Evolutionary conservation across 2,797 vertebrate genomes (phyloP), one percentile per base, ranked within the genome.

Genomic region (Lepidocolaptes lacrymiger): DNA sequence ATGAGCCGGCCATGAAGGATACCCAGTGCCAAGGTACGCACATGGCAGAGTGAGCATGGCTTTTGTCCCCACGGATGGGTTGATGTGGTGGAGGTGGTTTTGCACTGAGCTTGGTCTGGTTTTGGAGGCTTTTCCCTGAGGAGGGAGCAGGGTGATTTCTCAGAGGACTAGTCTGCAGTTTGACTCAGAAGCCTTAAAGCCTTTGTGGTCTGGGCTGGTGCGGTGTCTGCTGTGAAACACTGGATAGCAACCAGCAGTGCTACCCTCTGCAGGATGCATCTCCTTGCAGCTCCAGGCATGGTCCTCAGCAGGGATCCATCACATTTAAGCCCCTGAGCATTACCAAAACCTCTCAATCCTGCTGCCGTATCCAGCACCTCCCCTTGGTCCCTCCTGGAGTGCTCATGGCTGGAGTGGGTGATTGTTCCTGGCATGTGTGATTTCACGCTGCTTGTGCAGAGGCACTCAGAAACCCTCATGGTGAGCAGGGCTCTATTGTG

Each of bases 1-100:
- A 99, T 3, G 99, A 99, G 96, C 98, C 99, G 0, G 96, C 98
- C 58, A 98, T 98, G 97, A 99, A 99, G 97, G 99, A 99, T 10
- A 99, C 98, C 8, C 99, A 99, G 81, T 99, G 99, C 96, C 98
- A 99, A 98, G 98, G 99, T 99, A 97, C 85, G 97, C 74, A 87
- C 56, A 0, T 80, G 77, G 68, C 23, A 2, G 27, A 18, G 12
- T 10, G 15, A 9, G 32, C 6, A 0, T 80, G 66, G 32, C 48
- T 56, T 34, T 71, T 61, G 93, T 90, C 56, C 75, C 19, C 1
- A 0, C 1, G 56, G 30, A 56, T 44, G 24, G 11, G 1, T 62
- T 83, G 93, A 4, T 48, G 79, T 41, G 26, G 87, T 64, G 68
- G 87, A 92, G 44, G 66, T 3, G 22, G 19, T 24, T 89, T 77